These are phyloP conservation scores for Genyomyrus donnyi DNA, from an alignment of 2,113 vertebrate genomes.

Conservation along the genomic window DNA sequence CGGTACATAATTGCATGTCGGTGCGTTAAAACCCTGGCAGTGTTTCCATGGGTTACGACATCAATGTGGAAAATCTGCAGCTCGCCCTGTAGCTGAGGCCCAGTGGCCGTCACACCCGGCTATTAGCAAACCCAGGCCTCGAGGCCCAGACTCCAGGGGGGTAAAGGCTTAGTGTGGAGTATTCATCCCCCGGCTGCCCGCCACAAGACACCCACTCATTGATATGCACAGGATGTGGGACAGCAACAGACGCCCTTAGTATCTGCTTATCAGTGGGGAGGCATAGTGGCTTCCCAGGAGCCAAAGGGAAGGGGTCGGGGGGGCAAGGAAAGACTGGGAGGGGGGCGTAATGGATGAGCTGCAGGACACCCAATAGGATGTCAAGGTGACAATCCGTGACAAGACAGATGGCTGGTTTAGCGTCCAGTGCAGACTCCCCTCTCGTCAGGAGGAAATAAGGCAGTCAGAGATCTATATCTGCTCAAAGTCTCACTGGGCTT, in stretches of 20 bases:
- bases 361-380: background rate
- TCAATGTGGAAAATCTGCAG: background rate
- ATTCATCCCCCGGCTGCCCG: background rate
- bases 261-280: constrained; percentile 11
- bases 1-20: background rate
- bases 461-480: background rate
- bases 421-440: background rate
- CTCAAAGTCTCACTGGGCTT: background rate
- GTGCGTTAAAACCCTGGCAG: background rate
- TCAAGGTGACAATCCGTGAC: background rate
- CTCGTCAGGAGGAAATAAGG: background rate
- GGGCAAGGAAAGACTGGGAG: background rate
- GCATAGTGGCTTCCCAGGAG: background rate
- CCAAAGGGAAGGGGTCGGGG: background rate
- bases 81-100: background rate
- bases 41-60: background rate
- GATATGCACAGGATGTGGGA: constrained; percentile 17
- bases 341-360: background rate
- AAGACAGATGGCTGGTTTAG: background rate
- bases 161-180: background rate
- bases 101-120: background rate
- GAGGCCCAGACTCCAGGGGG: background rate
- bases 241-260: background rate
- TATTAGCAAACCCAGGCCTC: background rate
- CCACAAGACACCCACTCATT: background rate